Evolutionary conservation across 1,140 invertebrate species (phyloP), one percentile per base, ranked within the genome.

Genomic region (Phymastichus coffea): DNA sequence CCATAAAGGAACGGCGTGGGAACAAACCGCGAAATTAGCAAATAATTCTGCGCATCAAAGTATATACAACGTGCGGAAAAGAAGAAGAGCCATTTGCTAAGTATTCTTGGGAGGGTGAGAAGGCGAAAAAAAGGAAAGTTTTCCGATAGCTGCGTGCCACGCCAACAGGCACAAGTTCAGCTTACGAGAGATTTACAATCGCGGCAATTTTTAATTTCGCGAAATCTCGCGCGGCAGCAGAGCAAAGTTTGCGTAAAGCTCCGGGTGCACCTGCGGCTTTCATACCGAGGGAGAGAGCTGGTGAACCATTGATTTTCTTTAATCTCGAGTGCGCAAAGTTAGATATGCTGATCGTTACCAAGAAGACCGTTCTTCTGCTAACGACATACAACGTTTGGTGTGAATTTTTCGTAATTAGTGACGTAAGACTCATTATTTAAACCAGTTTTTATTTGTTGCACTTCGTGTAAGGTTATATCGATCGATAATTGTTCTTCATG

Each of bases 131-230:
- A 46, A 48, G 46, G 40, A 33, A 55, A 46, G 15, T 55, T 44
- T 33, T 6, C 41, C 53, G 53, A 55, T 55, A 55, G 10, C 40
- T 33, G 12, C 12, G 12, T 33, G 19, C 41, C n/a, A 14, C 53
- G 40, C 19, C 7, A 54, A 6, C 15, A 19, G 20, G 35, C 53
- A 55, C 44, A 55, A 55, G 53, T 55, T 55, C 26, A 55, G 53
- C 53, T 55, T 55, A 55, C 44, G 43, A 25, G 41, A 55, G 53
- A 55, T 55, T 55, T 55, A 55, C 53, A 55, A 33, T 44, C 53
- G 53, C 38, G 12, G 53, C 41, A 46, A 55, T 55, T 55, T 55
- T 55, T 55, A 55, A 55, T 55, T 55, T 55, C 53, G 53, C 53
- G n/a, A 53, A 53, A 53, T 53, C 37, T 52, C 35, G 51, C 51